Percentiles rank a stretch among this genome's conserved stretches.
Evolutionary conservation across 2,113 vertebrate species (phyloP).

Genomic region (Lophochroa leadbeateri): DNA sequence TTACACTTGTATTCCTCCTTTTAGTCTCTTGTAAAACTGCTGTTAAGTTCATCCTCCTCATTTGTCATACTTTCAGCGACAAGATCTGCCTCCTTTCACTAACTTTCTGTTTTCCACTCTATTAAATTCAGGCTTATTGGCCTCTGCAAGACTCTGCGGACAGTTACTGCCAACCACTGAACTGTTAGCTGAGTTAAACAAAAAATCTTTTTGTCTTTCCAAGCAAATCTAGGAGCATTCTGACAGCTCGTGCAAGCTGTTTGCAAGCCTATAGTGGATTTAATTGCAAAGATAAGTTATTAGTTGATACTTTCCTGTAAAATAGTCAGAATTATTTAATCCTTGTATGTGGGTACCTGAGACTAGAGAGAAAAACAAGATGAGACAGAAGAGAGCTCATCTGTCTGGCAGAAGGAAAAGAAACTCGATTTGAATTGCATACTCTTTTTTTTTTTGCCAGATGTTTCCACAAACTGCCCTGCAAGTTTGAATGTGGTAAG

Average conservation of each 20-base stretch:
- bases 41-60: constrained; percentile 34
- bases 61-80: constrained; percentile 28
- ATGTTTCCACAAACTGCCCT: not conserved
- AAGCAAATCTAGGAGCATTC: not conserved
- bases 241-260: not conserved
- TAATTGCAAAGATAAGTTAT: not conserved
- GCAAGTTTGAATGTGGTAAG: not conserved
- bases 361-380: not conserved
- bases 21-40: constrained; percentile 58
- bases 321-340: not conserved
- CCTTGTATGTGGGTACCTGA: not conserved
- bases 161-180: not conserved
- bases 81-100: constrained; percentile 23
- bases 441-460: not conserved
- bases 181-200: not conserved
- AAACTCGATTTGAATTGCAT: not conserved
- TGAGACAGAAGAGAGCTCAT: not conserved
- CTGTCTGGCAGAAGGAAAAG: not conserved
- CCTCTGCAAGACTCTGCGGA: not conserved
- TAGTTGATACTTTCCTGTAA: not conserved
- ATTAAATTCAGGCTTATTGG: constrained; percentile 12
- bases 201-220: not conserved
- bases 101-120: constrained; percentile 5
- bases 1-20: constrained; percentile 26
- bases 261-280: not conserved